These are phyloP conservation scores for Drosophila bocki DNA, from an alignment of 1,140 invertebrate genomes.

Conservation along the genomic window DNA sequence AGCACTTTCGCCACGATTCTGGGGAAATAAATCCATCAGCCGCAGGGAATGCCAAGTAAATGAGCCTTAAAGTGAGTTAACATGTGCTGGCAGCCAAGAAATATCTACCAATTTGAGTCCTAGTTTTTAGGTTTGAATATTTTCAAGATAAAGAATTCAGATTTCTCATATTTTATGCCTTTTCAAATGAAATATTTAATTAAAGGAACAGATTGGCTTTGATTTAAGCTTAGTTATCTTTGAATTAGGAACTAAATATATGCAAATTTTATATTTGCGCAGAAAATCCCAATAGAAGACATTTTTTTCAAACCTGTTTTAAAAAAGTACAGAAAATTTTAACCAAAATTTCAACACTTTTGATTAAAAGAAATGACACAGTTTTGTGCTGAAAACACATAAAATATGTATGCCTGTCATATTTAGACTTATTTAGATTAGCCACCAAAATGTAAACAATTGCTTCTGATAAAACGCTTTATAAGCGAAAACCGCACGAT, in stretches of 20 bases:
- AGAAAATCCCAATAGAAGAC: neutral
- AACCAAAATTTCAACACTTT: neutral
- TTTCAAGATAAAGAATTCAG: neutral
- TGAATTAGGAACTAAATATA: too few relatives aligned
- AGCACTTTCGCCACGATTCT: slow-evolving; percentile 21
- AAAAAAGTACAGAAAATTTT: neutral
- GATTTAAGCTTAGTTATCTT: neutral
- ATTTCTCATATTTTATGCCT: too few relatives aligned
- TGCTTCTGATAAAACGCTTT: slow-evolving; percentile 36
- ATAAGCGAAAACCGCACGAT: slow-evolving; percentile 42
- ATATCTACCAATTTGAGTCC: neutral
- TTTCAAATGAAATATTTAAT: neutral
- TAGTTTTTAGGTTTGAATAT: too few relatives aligned
- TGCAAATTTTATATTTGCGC: too few relatives aligned
- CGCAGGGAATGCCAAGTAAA: slow-evolving; percentile 17
- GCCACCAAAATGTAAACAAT: slow-evolving; percentile 35
- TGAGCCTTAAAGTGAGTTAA: slow-evolving; percentile 22
- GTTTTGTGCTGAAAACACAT: neutral
- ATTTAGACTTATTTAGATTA: slow-evolving; percentile 48
- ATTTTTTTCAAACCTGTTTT: neutral
- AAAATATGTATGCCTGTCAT: neutral
- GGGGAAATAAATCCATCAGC: slow-evolving; percentile 22
- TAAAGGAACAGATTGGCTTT: neutral
- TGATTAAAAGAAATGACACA: neutral
- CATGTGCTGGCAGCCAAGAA: slow-evolving; percentile 3